Evolutionary conservation across 2,113 vertebrate genomes (phyloP).

Genomic region (Gymnarchus niloticus): DNA sequence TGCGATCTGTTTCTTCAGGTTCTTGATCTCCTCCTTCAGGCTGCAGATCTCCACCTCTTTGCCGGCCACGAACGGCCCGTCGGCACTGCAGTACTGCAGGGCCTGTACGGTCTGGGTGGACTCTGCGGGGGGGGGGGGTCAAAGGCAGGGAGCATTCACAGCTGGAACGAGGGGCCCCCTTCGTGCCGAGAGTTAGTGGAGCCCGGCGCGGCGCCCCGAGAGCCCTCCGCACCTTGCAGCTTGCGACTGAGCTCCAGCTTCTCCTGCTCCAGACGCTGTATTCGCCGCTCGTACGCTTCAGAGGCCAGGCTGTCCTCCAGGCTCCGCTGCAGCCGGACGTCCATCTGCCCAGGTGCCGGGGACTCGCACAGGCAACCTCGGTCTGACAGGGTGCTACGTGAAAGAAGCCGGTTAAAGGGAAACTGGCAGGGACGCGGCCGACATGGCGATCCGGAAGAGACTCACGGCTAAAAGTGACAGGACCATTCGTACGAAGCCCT

Average conservation of each 20-base stretch:
- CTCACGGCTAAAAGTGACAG: too few species aligned
- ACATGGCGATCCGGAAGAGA: too few species aligned
- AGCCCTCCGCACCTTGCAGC: conserved; percentile 75
- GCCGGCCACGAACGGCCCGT: conserved; percentile 64
- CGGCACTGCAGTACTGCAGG: conserved; percentile 76
- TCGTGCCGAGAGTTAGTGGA: too few species aligned
- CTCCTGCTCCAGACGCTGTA: conserved; percentile 89
- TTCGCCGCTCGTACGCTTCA: conserved; percentile 93
- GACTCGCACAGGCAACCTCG: conserved; percentile 78
- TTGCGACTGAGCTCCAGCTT: conserved; percentile 92
- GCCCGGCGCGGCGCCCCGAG: background rate
- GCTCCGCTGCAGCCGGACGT: conserved; percentile 75
- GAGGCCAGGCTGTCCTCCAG: conserved; percentile 88
- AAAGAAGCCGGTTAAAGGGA: background rate
- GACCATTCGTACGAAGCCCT: too few species aligned
- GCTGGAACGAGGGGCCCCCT: background rate
- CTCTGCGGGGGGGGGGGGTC: conserved; percentile 64
- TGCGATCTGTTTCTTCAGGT: conserved; percentile 84
- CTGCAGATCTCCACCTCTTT: conserved; percentile 91
- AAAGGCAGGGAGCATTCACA: background rate
- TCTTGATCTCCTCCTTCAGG: conserved; percentile 91
- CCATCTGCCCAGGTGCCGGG: conserved; percentile 69
- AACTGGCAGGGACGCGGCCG: background rate
- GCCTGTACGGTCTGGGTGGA: conserved; percentile 90
- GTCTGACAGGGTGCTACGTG: conserved; percentile 83